These are phyloP conservation scores for Bathynomus jamesi DNA, from an alignment of 1,140 invertebrate genomes.

Conservation along the genomic window DNA sequence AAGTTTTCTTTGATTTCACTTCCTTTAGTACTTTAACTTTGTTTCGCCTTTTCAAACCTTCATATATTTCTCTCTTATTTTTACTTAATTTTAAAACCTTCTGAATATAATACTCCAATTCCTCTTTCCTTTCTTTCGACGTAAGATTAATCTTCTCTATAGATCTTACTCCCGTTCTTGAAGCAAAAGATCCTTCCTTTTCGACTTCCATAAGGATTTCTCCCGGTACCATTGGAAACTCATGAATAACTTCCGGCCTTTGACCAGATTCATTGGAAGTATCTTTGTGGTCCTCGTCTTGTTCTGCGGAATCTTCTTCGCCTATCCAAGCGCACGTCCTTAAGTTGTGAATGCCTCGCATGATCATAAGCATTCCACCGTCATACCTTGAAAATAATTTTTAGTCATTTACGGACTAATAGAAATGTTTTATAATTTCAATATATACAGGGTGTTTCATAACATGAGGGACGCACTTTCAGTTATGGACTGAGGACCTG, in stretches of 20 bases:
- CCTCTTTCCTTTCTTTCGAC: background rate
- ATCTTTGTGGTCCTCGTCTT: conserved; percentile 19
- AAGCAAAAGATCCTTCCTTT: background rate
- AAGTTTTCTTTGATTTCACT: conserved; percentile 36
- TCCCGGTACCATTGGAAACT: background rate
- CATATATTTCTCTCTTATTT: background rate
- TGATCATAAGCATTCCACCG: conserved; percentile 63
- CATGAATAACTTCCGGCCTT: background rate
- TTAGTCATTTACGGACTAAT: background rate
- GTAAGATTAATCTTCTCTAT: background rate
- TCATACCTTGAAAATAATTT: conserved; percentile 52
- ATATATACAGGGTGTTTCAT: background rate
- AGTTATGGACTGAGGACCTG: background rate
- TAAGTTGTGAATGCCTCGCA: conserved; percentile 63
- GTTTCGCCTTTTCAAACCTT: background rate
- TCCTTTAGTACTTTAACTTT: conserved; percentile 50
- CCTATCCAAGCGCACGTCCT: conserved; percentile 72
- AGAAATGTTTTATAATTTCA: background rate
- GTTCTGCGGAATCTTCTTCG: conserved; percentile 50
- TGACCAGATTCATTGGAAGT: conserved; percentile 10
- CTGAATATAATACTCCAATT: background rate
- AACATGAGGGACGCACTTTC: background rate
- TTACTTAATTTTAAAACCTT: conserved; percentile 1
- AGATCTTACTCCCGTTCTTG: background rate
- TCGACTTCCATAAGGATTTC: background rate